A percentile compares a stretch with the other conserved stretches of the same genome.
Evolutionary conservation across 2,888 invertebrate genomes (phyloP).

Genomic region (Terebella lapidaria): DNA sequence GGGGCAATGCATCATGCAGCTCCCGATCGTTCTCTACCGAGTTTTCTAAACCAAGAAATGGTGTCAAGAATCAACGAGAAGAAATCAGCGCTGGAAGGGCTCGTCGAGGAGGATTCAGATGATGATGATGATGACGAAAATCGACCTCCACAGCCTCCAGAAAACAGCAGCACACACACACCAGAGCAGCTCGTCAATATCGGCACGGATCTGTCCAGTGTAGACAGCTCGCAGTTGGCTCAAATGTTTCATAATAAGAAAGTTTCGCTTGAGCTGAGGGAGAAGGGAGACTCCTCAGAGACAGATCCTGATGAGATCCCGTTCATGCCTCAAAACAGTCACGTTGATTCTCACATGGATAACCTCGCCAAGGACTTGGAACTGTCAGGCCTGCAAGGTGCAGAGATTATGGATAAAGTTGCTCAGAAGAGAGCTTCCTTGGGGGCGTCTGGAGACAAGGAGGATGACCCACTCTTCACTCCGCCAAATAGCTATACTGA

Average conservation of each 20-base stretch:
- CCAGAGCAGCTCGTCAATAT: neutral
- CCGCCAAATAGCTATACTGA: too few species aligned
- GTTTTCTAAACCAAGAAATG: neutral
- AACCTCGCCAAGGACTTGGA: too few species aligned
- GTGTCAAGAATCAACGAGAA: neutral
- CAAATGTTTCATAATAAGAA: neutral
- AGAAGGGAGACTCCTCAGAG: neutral
- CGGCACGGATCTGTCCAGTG: neutral
- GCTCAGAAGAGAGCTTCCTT: too few species aligned
- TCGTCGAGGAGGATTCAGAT: too few species aligned
- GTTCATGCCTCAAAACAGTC: neutral
- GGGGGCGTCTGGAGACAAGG: too few species aligned
- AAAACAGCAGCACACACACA: neutral
- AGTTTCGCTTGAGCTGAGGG: neutral
- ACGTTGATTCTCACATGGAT: neutral
- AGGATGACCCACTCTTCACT: too few species aligned
- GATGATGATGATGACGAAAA: neutral
- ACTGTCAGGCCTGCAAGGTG: too few species aligned
- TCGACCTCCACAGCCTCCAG: neutral
- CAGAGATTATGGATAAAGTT: too few species aligned
- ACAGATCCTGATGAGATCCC: neutral
- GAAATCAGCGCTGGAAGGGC: neutral
- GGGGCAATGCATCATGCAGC: neutral
- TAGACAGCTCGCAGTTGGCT: neutral
- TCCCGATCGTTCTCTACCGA: neutral